Evolutionary conservation across 2,888 invertebrate species (phyloP).

Genomic region (Eupeodes luniger): DNA sequence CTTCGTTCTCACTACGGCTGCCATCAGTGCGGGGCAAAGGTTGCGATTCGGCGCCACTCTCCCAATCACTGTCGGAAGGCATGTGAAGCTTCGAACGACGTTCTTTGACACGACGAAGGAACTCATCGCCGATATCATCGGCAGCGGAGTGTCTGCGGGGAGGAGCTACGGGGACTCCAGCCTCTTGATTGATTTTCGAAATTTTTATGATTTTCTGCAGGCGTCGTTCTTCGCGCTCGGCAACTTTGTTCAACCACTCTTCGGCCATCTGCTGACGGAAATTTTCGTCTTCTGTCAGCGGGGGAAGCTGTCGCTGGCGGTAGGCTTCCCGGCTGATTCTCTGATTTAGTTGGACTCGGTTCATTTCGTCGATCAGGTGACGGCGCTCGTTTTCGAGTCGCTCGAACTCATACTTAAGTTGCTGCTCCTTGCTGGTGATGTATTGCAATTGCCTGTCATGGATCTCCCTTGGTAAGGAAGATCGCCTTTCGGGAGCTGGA

Average conservation of each 20-base stretch:
- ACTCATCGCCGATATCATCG: conserved; percentile 88
- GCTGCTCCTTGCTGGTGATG: conserved; percentile 88
- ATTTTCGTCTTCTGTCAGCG: conserved; percentile 89
- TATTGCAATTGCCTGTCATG: conserved; percentile 86
- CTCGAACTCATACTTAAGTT: conserved; percentile 87
- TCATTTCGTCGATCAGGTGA: conserved; percentile 81
- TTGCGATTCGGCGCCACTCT: conserved; percentile 85
- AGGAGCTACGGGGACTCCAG: conserved; percentile 63
- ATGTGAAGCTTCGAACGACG: conserved; percentile 89
- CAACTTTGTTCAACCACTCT: conserved; percentile 92
- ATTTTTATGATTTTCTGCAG: conserved; percentile 92
- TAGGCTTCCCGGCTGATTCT: conserved; percentile 79
- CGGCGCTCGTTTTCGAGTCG: conserved; percentile 87
- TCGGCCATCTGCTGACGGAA: conserved; percentile 93
- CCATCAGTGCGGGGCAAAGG: conserved; percentile 82
- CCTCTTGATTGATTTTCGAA: conserved; percentile 85
- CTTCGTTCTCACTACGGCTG: conserved; percentile 79
- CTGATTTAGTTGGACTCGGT: conserved; percentile 78
- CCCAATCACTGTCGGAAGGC: conserved; percentile 87
- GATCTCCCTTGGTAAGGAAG: conserved; percentile 88
- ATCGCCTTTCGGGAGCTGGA: conserved; percentile 79
- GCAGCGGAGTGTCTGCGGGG: conserved; percentile 66
- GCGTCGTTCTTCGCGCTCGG: conserved; percentile 91
- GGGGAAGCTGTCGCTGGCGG: conserved; percentile 81
- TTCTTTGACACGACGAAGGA: conserved; percentile 90